Base-by-base conservation (phyloP, 1,140 invertebrate species). In the Drosophila pachea region DNA sequence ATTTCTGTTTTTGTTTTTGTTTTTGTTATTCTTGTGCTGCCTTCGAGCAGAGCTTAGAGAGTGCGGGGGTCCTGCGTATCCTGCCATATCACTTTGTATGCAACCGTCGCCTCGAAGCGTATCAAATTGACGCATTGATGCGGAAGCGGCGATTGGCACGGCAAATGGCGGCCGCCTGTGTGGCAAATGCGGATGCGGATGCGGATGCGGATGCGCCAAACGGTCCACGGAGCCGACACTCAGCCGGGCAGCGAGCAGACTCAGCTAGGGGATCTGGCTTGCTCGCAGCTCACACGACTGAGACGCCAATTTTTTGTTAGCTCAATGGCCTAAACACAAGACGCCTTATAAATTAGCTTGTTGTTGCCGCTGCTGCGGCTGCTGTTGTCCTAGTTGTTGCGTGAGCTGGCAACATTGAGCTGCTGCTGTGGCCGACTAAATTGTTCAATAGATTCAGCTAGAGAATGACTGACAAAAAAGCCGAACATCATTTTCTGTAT, bases 311-410 rank as follows among this genome's bases (percentile, higher is more conserved):
- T 71, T 22, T 81, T 81, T 62, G 70, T 73, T 68, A 73, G 79
- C 70, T 62, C 68, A 64, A 84, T 81, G 79, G 75, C 70, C 70
- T 73, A 68, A 73, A 73, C 70, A 73, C 70, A 68, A 68, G 68
- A 68, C 78, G 78, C 81, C 79, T 84, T 86, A 76, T 84, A 84
- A 84, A 84, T 84, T 84, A 84, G 79, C 64, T 58, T 62, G 42
- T 61, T 63, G 56, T 59, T 68, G 53, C 38, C 56, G n/a, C n/a
- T n/a, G n/a, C n/a, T n/a, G n/a, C n/a, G n/a, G n/a, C n/a, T n/a
- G n/a, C n/a, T n/a, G n/a, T n/a, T n/a, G n/a, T n/a, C n/a, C n/a
- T n/a, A n/a, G n/a, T n/a, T 74, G 69, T 45, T 68, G 61, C 62
- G 22, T 38, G 59, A 52, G 76, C 72, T 63, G 68, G 47, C 76